Evolutionary conservation across 92 coral and sea anemone species (phyloP).

Genomic region (Epizoanthus ramosus): DNA sequence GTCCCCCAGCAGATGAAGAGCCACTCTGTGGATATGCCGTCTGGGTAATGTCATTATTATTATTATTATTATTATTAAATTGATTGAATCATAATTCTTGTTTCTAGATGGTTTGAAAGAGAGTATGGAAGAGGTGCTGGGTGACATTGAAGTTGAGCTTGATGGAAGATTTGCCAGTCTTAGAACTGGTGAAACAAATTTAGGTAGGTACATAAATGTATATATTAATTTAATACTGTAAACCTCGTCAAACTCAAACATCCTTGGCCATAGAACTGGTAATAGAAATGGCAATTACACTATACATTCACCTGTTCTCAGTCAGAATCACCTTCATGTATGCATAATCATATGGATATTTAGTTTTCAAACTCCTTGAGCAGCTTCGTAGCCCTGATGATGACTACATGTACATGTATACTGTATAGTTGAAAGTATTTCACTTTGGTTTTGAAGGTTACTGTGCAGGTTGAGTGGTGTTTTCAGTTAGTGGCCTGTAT

Average conservation of each 20-base stretch:
- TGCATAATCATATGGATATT: no score
- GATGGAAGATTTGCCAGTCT: constrained; percentile 93
- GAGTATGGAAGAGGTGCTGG: constrained; percentile 91
- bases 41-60: no score
- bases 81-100: neutral
- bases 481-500: no score
- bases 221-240: neutral
- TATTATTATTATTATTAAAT: no score
- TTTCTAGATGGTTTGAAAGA: constrained; percentile 78
- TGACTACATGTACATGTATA: no score
- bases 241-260: neutral
- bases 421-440: no score
- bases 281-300: constrained; percentile 92
- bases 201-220: constrained; percentile 59
- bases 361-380: no score
- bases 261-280: constrained; percentile 52
- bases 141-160: constrained; percentile 86
- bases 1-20: no score
- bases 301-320: constrained; percentile 37
- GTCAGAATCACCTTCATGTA: neutral
- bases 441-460: no score
- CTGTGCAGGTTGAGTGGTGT: no score
- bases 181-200: constrained; percentile 87
- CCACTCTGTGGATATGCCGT: no score
- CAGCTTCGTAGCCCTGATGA: neutral